Evolutionary conservation across 2,888 invertebrate species (phyloP).

Genomic region (Lymantria monacha): DNA sequence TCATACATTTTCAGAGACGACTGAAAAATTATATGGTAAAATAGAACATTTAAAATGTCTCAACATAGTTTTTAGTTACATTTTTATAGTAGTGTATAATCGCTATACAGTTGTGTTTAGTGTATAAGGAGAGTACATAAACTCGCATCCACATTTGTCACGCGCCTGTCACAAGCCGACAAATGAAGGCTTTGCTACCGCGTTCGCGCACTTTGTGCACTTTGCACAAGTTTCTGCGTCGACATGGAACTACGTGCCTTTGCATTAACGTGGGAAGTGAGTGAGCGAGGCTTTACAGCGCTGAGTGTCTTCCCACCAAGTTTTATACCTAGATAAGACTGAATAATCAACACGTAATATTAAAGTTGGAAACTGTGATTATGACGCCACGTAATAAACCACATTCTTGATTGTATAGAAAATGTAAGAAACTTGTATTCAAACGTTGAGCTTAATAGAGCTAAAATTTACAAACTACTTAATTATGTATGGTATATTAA

Average conservation of each 20-base stretch:
- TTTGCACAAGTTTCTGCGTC: conserved; percentile 77
- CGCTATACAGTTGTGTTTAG: conserved; percentile 48
- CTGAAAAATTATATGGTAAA: conserved; percentile 22
- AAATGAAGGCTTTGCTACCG: conserved; percentile 80
- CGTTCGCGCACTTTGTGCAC: conserved; percentile 78
- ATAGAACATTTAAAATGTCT: conserved; percentile 36
- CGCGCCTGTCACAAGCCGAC: conserved; percentile 78
- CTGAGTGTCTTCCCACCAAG: conserved; percentile 69
- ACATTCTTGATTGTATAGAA: conserved; percentile 6
- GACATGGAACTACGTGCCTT: conserved; percentile 77
- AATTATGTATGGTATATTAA: too few relatives aligned
- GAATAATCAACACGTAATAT: conserved; percentile 72
- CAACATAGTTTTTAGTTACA: conserved; percentile 46
- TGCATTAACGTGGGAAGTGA: conserved; percentile 76
- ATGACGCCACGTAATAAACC: conserved; percentile 25
- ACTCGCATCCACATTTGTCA: conserved; percentile 80
- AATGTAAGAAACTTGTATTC: too few relatives aligned
- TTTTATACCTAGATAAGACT: conserved; percentile 71
- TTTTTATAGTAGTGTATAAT: conserved; percentile 71
- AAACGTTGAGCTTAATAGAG: too few relatives aligned
- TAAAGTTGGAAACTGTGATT: conserved; percentile 34
- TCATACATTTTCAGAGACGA: conserved; percentile 26
- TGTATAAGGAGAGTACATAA: conserved; percentile 53
- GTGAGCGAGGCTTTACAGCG: conserved; percentile 65
- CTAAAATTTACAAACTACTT: too few relatives aligned